Conservation (phyloP, 2,113 vertebrate genomes). For the Strix uralensis region DNA sequence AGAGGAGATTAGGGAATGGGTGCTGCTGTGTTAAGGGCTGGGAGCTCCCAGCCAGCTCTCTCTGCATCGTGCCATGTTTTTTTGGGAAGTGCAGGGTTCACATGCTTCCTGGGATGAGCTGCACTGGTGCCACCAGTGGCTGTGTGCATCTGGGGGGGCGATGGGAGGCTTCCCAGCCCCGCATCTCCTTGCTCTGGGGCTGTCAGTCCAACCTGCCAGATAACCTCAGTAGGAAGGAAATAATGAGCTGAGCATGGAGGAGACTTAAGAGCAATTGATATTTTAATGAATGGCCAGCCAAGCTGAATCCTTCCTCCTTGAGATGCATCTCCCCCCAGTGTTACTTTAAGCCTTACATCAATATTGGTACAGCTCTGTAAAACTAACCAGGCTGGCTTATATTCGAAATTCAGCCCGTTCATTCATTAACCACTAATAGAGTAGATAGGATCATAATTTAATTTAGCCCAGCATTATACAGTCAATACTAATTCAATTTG, state of each 20-base stretch:
- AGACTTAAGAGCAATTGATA: constrained; percentile 47
- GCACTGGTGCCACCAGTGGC: background rate
- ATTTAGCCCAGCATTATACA: constrained; percentile 56
- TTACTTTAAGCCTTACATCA: constrained; percentile 36
- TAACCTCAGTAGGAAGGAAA: background rate
- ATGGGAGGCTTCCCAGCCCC: background rate
- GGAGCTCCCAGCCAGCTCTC: background rate
- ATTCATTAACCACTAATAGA: constrained; percentile 56
- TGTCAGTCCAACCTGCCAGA: background rate
- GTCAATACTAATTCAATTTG: constrained; percentile 61
- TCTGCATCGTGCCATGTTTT: background rate
- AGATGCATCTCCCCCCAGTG: background rate
- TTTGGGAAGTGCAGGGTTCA: background rate
- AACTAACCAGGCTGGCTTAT: constrained; percentile 45
- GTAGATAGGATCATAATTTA: constrained; percentile 67
- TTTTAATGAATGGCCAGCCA: constrained; percentile 28
- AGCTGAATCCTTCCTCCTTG: constrained; percentile 39
- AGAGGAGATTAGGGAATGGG: background rate
- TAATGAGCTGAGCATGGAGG: constrained; percentile 31
- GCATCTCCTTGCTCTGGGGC: background rate
- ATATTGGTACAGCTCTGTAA: constrained; percentile 38
- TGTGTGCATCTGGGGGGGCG: background rate
- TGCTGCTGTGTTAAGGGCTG: background rate
- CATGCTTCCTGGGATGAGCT: background rate
- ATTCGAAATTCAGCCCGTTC: constrained; percentile 38